Evolutionary conservation across 2,113 vertebrate genomes (phyloP), one percentile per base, ranked within the genome.

Genomic region (Formicarius rufipectus): DNA sequence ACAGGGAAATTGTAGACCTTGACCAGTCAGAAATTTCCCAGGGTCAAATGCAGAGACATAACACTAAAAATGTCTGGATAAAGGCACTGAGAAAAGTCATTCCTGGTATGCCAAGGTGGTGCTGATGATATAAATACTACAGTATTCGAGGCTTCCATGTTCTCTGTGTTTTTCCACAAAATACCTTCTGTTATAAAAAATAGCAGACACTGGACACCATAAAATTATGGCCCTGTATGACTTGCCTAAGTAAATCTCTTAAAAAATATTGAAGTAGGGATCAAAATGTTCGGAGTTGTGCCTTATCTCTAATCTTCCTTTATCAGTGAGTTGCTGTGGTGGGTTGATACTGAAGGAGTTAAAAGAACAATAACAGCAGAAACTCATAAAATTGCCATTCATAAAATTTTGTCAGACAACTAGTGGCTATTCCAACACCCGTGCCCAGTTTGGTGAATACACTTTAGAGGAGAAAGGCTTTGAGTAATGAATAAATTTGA

Each of bases 1-100:
- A 93, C 45, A 88, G n/a, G 79, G 64, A 94, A 94, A 85, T 92
- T 85, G 75, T 6, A 85, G 85, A 87, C 55, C 18, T 24, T 91
- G 25, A 52, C 28, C 25, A 75, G 58, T 39, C 25, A 77, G 67
- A 88, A 87, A 68, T 84, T 80, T 95, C 80, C n/a, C 77, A 81
- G 63, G 62, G 78, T 81, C 33, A 87, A 66, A 82, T 84, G 25
- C 53, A 90, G 58, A 49, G 52, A 17, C 27, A 12, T 81, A 81
- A 40, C 14, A 35, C 56, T 78, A 50, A 86, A n/a, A 92, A 89
- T 62, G 5, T 45, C 73, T 89, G 56, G 19, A 45, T 92, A 67
- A 93, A 86, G 20, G 22, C 49, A 40, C 31, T 78, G 40, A 67
- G 59, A 67, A 90, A 81, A 84, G 66, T 58, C 18, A 62, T 27